These are phyloP conservation scores for Morphnarchus princeps DNA, from an alignment of 2,113 vertebrate species.

Conservation along the genomic window DNA sequence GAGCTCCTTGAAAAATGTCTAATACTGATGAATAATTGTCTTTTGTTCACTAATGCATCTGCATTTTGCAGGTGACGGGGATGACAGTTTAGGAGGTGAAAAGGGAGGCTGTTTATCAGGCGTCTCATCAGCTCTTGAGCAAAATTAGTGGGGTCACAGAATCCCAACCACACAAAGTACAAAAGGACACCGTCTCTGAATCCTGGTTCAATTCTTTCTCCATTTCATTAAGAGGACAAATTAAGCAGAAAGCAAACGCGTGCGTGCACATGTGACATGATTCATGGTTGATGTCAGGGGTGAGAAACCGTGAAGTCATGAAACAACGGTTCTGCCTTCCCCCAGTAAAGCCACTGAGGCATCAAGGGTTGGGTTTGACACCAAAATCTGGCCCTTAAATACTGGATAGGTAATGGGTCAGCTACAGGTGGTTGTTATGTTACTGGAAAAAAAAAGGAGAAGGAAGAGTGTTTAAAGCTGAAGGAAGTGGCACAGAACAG, in stretches of 20 bases:
- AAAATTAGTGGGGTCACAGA: neutral
- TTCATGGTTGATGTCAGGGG: neutral
- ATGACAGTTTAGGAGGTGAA: neutral
- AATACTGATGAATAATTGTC: neutral
- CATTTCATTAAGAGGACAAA: neutral
- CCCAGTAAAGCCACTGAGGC: neutral
- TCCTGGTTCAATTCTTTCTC: neutral
- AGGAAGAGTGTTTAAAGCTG: neutral
- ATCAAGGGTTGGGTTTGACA: neutral
- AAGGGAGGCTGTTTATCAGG: neutral
- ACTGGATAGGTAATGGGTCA: rapidly evolving
- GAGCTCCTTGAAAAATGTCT: neutral
- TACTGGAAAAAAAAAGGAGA: neutral
- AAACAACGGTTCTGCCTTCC: neutral
- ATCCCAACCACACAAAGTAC: neutral
- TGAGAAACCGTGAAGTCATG: neutral
- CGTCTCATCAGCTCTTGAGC: neutral
- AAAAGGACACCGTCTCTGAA: neutral
- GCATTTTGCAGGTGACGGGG: neutral
- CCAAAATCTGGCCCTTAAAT: neutral
- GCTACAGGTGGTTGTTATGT: neutral
- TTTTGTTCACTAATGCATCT: neutral
- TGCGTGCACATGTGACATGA: neutral
- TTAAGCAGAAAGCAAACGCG: neutral
- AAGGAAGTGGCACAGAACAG: neutral